These are phyloP conservation scores for Andricus grossulariae DNA, from an alignment of 1,140 invertebrate genomes.

Conservation along the genomic window DNA sequence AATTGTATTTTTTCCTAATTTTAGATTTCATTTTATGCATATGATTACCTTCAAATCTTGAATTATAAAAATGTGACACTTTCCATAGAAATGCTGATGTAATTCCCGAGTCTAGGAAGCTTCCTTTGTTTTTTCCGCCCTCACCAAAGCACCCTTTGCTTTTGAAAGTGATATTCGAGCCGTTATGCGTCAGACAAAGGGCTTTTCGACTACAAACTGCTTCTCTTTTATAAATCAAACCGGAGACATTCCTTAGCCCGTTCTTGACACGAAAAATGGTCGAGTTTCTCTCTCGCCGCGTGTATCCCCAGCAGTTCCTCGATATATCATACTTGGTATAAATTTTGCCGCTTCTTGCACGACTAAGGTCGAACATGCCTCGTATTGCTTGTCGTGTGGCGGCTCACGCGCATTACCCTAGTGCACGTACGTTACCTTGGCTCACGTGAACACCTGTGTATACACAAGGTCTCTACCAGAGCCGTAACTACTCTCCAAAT, in stretches of 20 bases:
- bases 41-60: no score
- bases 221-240: constrained; percentile 60
- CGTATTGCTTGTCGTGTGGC: constrained; percentile 30
- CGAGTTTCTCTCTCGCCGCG: constrained; percentile 49
- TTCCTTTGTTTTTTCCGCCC: not conserved
- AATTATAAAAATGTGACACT: no score
- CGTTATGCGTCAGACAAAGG: constrained; percentile 25
- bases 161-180: constrained; percentile 9
- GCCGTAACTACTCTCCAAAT: no score
- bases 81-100: no score
- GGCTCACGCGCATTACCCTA: no score
- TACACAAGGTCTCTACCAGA: not conserved
- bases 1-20: no score
- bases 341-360: constrained; percentile 46
- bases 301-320: constrained; percentile 33
- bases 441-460: not conserved
- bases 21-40: no score
- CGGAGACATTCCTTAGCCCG: constrained; percentile 58
- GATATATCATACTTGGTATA: constrained; percentile 57
- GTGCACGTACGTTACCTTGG: not conserved
- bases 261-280: constrained; percentile 59
- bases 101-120: not conserved
- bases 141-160: not conserved
- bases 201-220: constrained; percentile 43
- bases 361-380: constrained; percentile 38